Evolutionary conservation across 2,888 invertebrate genomes (phyloP).

Genomic region (Euzetes globulus): DNA sequence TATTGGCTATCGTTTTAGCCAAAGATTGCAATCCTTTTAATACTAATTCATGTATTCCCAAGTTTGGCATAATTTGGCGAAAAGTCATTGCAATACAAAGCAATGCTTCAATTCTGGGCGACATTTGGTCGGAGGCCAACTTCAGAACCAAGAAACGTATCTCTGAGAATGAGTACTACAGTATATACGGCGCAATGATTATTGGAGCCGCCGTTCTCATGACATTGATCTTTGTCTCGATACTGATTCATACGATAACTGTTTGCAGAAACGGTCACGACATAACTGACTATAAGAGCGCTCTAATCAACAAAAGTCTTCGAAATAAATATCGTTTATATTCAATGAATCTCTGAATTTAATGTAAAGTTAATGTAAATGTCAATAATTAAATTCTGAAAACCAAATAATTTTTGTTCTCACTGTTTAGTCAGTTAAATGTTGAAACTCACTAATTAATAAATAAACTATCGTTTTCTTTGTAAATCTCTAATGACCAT

Average conservation of each 20-base stretch:
- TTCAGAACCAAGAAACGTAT: not conserved
- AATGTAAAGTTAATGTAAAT: not conserved
- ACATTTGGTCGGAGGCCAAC: not conserved
- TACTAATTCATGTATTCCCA: not conserved
- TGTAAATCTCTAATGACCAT: too few species aligned
- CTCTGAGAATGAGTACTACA: not conserved
- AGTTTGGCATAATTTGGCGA: slow-evolving; percentile 14
- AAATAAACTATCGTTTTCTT: too few species aligned
- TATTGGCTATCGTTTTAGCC: slow-evolving; percentile 6
- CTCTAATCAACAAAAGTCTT: not conserved
- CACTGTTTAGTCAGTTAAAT: too few species aligned
- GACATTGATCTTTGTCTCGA: not conserved
- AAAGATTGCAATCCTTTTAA: not conserved
- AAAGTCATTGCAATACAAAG: not conserved
- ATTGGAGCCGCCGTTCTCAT: slow-evolving; percentile 7
- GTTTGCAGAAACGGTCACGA: not conserved
- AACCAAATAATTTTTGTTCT: too few species aligned
- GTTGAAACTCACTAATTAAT: too few species aligned
- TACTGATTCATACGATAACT: slow-evolving; percentile 1
- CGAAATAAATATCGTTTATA: not conserved
- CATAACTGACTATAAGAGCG: not conserved
- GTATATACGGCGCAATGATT: not conserved
- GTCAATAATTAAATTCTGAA: too few species aligned
- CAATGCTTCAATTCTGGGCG: not conserved
- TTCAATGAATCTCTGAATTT: not conserved